Evolutionary conservation across 2,888 invertebrate species (phyloP), one percentile per base, ranked within the genome.

Genomic region (Leucoptera coffeella): DNA sequence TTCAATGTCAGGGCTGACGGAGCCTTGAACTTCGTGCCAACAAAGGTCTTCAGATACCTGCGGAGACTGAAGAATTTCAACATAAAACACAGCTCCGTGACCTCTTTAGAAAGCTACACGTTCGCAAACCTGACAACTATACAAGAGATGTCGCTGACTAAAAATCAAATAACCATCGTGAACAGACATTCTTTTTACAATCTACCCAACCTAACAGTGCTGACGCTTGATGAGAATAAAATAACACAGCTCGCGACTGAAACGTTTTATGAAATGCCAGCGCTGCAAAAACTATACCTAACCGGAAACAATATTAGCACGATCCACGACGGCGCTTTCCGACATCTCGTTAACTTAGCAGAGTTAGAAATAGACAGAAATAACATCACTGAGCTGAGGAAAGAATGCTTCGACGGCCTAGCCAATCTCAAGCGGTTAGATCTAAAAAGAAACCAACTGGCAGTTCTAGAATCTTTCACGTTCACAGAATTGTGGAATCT

Each of bases 231-330:
- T 35, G 82, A 83, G 39, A 90, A 90, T 55, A 73, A 73, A 41
- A 81, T 90, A 43, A 73, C 74, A 14, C 85, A 84, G 45, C 71
- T 90, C 34, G 79, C 80, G 41, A 75, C 81, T 24, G 78, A 80
- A 39, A 83, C 84, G 3, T 89, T 90, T 54, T 76, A 80, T 27
- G 80, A 82, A 45, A 50, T 88, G 30, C 86, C 87, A 1, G 64
- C 73, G 12, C 58, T 87, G 38, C 78, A 80, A 38, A 80, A 83
- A 38, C 73, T 96, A 28, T 82, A 80, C 42, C 72, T 96, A 29
- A 89, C 90, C 45, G 83, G 82, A 49, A 96, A 96, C 60, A 83
- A 85, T 42, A 75, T 96, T 35, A 85, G 82, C 38, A 73, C 79
- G 15, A 74, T 93, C 32, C 93, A 94, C 39, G 89, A 90, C 30